These are phyloP conservation scores for Sarcophaga bullata DNA, from an alignment of 1,140 invertebrate species.

Conservation along the genomic window DNA sequence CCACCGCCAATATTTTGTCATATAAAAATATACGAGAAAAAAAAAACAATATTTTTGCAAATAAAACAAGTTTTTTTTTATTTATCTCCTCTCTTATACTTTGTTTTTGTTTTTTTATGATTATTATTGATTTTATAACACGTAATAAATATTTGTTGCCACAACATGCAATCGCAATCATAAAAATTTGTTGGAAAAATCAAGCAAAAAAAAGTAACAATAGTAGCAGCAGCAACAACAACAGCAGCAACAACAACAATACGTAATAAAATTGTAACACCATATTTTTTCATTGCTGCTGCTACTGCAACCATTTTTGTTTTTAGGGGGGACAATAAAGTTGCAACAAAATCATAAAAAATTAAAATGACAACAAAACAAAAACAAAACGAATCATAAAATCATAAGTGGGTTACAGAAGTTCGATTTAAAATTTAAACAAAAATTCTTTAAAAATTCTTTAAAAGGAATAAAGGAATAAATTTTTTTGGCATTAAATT, in stretches of 20 bases:
- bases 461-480: no score
- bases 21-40: no score
- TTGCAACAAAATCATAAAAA: neutral
- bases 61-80: neutral
- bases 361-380: neutral
- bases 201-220: neutral
- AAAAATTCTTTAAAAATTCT: no score
- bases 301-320: no score
- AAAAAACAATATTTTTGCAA: neutral
- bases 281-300: neutral
- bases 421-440: no score
- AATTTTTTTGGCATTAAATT: no score
- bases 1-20: neutral
- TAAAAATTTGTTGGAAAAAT: constrained; percentile 1
- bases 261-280: neutral
- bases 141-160: constrained; percentile 16
- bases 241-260: no score
- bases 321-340: neutral
- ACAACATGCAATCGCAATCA: constrained; percentile 9
- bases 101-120: no score
- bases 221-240: no score
- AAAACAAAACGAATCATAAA: no score
- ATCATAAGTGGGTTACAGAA: no score
- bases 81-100: no score
- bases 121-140: constrained; percentile 25